Evolutionary conservation across 53 echinoderm and acorn worm species (phyloP).

Genomic region (Echinarachnius parma): DNA sequence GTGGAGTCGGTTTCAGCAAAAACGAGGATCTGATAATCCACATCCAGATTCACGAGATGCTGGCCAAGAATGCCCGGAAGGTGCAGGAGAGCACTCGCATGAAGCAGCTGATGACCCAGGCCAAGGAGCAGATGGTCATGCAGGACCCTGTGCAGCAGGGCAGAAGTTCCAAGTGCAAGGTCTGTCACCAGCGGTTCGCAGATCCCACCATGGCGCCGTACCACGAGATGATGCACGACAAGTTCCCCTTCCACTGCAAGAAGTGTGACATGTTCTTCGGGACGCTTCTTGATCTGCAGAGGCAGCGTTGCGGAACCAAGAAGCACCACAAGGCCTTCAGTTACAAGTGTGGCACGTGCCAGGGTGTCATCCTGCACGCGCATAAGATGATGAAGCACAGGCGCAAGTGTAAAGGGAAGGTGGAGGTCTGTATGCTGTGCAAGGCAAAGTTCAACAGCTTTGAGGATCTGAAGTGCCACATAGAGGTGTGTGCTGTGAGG

Average conservation of each 20-base stretch:
- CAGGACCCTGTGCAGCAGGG: background rate
- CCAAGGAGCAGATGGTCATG: background rate
- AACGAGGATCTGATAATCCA: constrained; percentile 19
- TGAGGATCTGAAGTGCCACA: constrained; percentile 2
- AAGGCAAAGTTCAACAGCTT: constrained; percentile 16
- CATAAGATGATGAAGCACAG: constrained; percentile 18
- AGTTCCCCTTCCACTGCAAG: constrained; percentile 32
- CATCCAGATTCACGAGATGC: constrained; percentile 16
- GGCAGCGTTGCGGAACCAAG: constrained; percentile 10
- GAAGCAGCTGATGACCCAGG: constrained; percentile 1
- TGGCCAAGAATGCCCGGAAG: constrained; percentile 21
- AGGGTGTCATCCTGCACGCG: constrained; percentile 7
- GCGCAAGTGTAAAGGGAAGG: constrained; percentile 5
- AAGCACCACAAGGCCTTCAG: constrained; percentile 43
- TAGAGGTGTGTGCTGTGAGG: constrained; percentile 1
- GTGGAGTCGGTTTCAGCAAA: constrained; percentile 18
- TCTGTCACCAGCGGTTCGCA: constrained; percentile 11
- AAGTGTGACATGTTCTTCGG: constrained; percentile 28
- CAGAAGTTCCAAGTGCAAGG: constrained; percentile 3
- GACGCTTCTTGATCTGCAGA: constrained; percentile 9
- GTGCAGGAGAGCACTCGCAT: background rate
- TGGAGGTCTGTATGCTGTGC: constrained; percentile 22
- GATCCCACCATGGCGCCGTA: constrained; percentile 35
- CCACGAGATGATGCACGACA: constrained; percentile 32
- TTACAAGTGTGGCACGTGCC: constrained; percentile 11